Percentiles rank a stretch among this genome's conserved stretches.
Conservation (phyloP, 2,888 invertebrate genomes). For the Linnaemya tessellans region DNA sequence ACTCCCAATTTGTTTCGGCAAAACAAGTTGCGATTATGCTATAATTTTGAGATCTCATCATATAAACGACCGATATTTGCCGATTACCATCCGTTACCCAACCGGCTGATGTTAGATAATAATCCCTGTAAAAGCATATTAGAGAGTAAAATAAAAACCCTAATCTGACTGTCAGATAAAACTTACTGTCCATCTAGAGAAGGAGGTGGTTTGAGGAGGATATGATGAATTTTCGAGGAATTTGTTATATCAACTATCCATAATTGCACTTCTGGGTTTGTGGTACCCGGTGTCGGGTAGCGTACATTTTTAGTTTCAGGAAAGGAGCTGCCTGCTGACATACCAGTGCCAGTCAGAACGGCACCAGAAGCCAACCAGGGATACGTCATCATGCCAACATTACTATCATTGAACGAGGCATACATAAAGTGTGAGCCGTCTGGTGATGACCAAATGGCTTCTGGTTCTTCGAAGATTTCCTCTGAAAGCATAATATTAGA, state of each 20-base stretch:
- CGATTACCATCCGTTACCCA: constrained; percentile 92
- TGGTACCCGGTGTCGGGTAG: constrained; percentile 94
- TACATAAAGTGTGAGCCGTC: constrained; percentile 93
- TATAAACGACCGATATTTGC: constrained; percentile 94
- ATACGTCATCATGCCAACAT: constrained; percentile 90
- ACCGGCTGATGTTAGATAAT: constrained; percentile 95
- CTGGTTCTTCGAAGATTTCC: constrained; percentile 91
- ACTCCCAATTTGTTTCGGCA: constrained; percentile 90
- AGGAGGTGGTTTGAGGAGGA: constrained; percentile 89
- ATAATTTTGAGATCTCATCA: constrained; percentile 96
- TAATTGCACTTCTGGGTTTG: constrained; percentile 92
- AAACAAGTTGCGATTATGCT: constrained; percentile 94
- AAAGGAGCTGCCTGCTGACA: constrained; percentile 87
- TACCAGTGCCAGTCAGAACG: constrained; percentile 85
- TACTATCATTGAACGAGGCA: constrained; percentile 93
- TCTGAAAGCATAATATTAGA: constrained; percentile 85
- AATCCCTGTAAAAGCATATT: constrained; percentile 86
- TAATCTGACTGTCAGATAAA: not conserved
- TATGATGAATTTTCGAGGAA: constrained; percentile 86
- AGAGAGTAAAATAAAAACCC: not conserved
- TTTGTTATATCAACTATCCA: constrained; percentile 92
- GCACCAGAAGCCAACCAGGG: constrained; percentile 91
- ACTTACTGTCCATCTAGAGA: constrained; percentile 92
- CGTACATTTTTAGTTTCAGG: constrained; percentile 91
- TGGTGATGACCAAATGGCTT: constrained; percentile 94